Base-by-base conservation (phyloP, 2,797 vertebrate species). In the Scolopax rusticola region DNA sequence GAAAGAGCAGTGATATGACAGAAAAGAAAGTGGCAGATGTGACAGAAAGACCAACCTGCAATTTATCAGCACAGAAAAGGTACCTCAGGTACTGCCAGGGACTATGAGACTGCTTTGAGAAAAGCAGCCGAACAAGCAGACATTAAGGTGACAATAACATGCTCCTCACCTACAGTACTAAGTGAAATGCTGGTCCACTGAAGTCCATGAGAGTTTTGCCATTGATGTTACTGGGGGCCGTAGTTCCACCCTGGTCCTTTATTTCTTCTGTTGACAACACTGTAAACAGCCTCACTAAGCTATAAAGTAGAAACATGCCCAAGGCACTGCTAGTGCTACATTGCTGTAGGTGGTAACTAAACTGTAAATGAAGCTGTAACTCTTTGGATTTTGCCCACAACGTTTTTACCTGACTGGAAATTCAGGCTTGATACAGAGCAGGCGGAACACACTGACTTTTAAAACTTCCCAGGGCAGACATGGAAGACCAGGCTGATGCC, bases 341-440 rank as follows among this genome's bases (percentile, higher is more conserved):
- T 50, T 84, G 64, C 81, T 93, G 88, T 79, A 95, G 86, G 81
- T 91, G 80, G 90, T 63, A 92, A 79, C 85, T 88, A 87, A 93
- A 92, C 74, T 51, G 84, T 89, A 97, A 97, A 96, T 93, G 96
- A 95, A 93, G 57, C 88, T 95, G 57, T 84, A 93, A 90, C 45
- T 89, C 77, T 74, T 91, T 80, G 71, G 80, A 87, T 60, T 64
- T 87, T 77, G 77, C 88, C 77, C 74, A 86, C 80, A 23, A 64
- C 0, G 5, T 56, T 84, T 92, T 90, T 74, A 73, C 84, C 74
- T 47, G 57, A 87, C 56, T 67, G 73, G 59, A 89, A 93, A 90
- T 74, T 87, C 56, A 87, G 38, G 54, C 73, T 92, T 88, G 54
- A 86, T 78, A 67, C 21, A 65, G 47, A 90, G 84, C 65, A 86